Conservation (phyloP, 2,797 vertebrate genomes). For the Cetoscarus ocellatus region DNA sequence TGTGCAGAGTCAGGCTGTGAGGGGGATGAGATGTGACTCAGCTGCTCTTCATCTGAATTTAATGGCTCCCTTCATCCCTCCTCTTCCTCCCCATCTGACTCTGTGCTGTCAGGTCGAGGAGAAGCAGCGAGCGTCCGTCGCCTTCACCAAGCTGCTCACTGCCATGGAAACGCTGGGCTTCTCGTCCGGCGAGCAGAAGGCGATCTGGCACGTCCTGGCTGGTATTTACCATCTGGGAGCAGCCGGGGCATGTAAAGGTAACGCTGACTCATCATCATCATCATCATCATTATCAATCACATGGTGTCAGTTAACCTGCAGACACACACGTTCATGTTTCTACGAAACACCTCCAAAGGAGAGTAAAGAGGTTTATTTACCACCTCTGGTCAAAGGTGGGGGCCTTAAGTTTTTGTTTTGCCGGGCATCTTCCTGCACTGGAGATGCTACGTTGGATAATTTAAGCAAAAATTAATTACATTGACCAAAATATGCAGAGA, state of each 20-base stretch:
- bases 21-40: constrained; percentile 41
- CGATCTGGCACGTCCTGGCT: constrained; percentile 92
- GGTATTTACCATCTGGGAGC: constrained; percentile 94
- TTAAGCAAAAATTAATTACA: too few relatives aligned
- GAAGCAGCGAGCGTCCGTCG: constrained; percentile 87
- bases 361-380: too few relatives aligned
- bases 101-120: constrained; percentile 87
- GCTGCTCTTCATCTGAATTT: constrained; percentile 18
- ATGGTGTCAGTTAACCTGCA: neutral
- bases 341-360: neutral
- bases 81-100: neutral
- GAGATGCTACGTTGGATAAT: too few relatives aligned
- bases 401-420: too few relatives aligned
- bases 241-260: constrained; percentile 94
- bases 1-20: neutral
- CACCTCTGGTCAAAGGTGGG: too few relatives aligned
- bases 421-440: too few relatives aligned
- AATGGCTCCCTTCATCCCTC: constrained; percentile 1
- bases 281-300: constrained; percentile 18
- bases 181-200: constrained; percentile 84
- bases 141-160: constrained; percentile 87
- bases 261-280: constrained; percentile 25
- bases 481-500: too few relatives aligned
- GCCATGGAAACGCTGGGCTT: constrained; percentile 92
- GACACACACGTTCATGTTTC: neutral